Evolutionary conservation across 1,140 invertebrate species (phyloP), one percentile per base, ranked within the genome.

Genomic region (Drosophila sechellia): DNA sequence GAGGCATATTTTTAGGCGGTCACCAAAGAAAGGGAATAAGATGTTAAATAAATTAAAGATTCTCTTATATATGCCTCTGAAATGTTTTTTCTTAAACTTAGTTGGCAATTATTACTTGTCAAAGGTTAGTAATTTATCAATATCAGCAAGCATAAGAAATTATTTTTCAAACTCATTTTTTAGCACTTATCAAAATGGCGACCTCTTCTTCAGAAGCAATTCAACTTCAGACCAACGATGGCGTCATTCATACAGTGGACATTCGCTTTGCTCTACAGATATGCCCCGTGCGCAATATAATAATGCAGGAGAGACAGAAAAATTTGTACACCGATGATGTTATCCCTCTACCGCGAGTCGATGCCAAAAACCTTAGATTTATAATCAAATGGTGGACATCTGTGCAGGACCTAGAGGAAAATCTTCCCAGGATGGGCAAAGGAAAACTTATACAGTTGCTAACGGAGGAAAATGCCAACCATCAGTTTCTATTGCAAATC

Each of bases 181-280:
- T 5, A 12, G 22, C 48, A 13, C 40, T 64, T 4, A 39, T 3
- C 0, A 25, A 63, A 12, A 65, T 63, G 58, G 15, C 13, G 0
- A n/a, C 15, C 4, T 4, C 1, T 12, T 11, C 8, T 11, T 0
- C 27, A 15, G 34, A n/a, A 15, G 3, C 10, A 5, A 1, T 39
- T 13, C 5, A 57, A n/a, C 42, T 81, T 0, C 25, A 46, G n/a
- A 74, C 73, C 1, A 81, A 43, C 54, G 79, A 81, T 34, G 74
- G 61, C 20, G 4, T 17, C 10, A 10, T 64, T 0, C 49, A 56
- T 15, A 35, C 40, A 13, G 49, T 78, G 25, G 53, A 52, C 20
- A 8, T 11, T 10, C 5, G 3, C 1, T 40, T 73, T 22, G 49
- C 69, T 5, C 12, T 59, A 5, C 17, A 63, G 13, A 77, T 81